phyloP scores from a whole-genome alignment of 2,113 vertebrate species.

The Pitta sordida region DNA sequence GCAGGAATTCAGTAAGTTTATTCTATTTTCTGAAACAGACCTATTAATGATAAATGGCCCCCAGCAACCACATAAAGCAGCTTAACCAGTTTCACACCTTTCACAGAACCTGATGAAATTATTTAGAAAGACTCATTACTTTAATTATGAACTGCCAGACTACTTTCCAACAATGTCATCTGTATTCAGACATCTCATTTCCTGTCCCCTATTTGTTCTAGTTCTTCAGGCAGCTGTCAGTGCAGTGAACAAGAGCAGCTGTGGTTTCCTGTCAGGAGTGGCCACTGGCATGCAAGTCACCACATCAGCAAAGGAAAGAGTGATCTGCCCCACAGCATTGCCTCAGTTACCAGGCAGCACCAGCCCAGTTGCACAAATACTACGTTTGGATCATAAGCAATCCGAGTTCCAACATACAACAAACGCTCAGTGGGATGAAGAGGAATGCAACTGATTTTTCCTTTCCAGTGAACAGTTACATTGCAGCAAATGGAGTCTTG shows the following conservation, averaged over 20 bases:
- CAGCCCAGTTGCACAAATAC: not conserved
- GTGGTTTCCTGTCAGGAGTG: conserved; percentile 50
- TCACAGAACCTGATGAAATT: not conserved
- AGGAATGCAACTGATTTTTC: not conserved
- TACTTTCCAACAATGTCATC: not conserved
- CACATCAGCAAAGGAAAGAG: not conserved
- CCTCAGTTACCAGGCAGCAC: not conserved
- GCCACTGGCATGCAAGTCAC: not conserved
- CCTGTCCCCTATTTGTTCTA: not conserved
- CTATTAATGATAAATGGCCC: not conserved
- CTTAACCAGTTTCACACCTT: not conserved
- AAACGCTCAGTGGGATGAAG: not conserved
- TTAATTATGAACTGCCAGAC: not conserved
- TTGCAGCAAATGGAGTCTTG: not conserved
- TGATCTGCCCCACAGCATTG: not conserved
- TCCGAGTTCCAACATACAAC: not conserved
- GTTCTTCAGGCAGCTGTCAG: conserved; percentile 38
- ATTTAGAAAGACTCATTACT: not conserved
- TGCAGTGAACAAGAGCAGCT: conserved; percentile 51
- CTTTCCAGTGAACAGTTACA: not conserved
- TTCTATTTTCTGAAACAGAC: not conserved
- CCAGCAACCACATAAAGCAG: not conserved
- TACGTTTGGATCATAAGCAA: not conserved
- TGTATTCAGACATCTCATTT: conserved; percentile 32
- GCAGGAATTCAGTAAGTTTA: not conserved